phyloP scores from a whole-genome alignment of 2,113 vertebrate genomes.

The Garra rufa region DNA sequence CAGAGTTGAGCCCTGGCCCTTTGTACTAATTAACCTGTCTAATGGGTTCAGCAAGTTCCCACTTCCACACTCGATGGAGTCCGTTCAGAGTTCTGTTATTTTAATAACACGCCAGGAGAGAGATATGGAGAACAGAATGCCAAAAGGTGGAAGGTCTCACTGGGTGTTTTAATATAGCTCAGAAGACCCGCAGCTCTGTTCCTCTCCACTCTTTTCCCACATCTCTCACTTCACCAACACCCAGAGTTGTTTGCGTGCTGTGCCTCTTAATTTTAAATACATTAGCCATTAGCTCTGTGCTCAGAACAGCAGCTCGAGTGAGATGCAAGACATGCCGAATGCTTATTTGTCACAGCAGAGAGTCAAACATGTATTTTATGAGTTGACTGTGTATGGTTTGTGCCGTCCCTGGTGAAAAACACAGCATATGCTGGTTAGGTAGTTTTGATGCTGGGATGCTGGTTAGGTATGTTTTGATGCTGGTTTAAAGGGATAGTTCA shows the following conservation, averaged over 20 bases:
- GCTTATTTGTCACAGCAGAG: constrained; percentile 7
- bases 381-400: background rate
- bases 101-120: constrained; percentile 69
- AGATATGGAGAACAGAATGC: constrained; percentile 69
- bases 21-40: constrained; percentile 80
- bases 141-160: constrained; percentile 76
- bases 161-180: constrained; percentile 62
- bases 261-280: constrained; percentile 37
- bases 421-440: no score
- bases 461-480: no score
- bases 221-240: constrained; percentile 34
- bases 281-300: background rate
- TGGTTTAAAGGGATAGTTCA: no score
- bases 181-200: constrained; percentile 40
- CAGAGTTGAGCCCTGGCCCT: constrained; percentile 67
- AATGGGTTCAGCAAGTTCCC: constrained; percentile 73
- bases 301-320: background rate
- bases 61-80: constrained; percentile 45
- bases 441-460: no score
- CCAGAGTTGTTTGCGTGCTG: constrained; percentile 28
- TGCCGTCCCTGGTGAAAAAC: no score
- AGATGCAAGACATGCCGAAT: background rate
- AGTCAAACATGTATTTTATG: background rate
- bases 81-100: constrained; percentile 58
- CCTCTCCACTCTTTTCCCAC: constrained; percentile 26